Conservation (phyloP, 2,113 vertebrate species). For the Acanthisitta chloris region DNA sequence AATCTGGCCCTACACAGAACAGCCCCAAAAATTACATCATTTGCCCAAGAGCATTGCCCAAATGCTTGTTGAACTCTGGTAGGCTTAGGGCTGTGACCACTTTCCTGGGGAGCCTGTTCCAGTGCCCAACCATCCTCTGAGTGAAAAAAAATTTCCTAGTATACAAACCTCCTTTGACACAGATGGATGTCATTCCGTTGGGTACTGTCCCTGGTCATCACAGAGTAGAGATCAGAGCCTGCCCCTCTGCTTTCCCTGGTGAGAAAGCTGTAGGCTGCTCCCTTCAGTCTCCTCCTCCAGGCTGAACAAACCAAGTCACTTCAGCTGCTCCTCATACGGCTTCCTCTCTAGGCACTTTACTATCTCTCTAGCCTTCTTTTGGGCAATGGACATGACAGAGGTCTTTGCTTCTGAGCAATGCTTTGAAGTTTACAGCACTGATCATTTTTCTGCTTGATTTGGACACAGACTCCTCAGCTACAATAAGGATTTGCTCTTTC, state of each 20-base stretch:
- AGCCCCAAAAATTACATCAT: too few species aligned
- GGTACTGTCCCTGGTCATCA: neutral
- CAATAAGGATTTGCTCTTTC: neutral
- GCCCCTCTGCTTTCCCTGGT: neutral
- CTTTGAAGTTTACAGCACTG: neutral
- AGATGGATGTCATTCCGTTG: accelerated
- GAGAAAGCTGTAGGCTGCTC: neutral
- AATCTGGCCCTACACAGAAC: neutral
- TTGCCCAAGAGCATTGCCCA: neutral
- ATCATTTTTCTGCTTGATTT: neutral
- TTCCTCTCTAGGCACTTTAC: neutral
- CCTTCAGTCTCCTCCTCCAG: neutral
- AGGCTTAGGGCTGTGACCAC: neutral
- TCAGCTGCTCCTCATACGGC: neutral
- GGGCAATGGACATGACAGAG: neutral
- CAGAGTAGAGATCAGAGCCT: neutral
- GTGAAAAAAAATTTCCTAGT: neutral
- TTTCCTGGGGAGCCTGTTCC: too few species aligned
- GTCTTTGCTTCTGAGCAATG: neutral
- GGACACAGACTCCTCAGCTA: neutral
- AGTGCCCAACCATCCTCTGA: accelerated
- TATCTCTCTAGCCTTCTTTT: neutral
- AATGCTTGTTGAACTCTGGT: neutral
- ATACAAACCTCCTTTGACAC: neutral
- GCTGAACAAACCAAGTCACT: neutral